phyloP scores from a whole-genome alignment of 1,140 invertebrate genomes.

The Nomia melanderi region DNA sequence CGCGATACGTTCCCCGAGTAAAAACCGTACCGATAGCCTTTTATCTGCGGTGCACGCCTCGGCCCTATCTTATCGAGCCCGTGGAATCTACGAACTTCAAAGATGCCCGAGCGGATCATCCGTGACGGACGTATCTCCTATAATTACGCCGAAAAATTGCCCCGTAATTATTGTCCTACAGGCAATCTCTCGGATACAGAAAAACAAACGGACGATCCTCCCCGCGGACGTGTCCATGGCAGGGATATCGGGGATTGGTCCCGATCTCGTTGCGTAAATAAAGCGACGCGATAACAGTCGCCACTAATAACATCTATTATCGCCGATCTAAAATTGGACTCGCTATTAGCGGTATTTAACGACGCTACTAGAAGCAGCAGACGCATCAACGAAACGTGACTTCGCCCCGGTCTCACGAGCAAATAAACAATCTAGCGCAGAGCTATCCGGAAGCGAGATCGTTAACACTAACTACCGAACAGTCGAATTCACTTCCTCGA shows the following conservation, averaged over 20 bases:
- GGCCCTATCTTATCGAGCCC: slow-evolving; percentile 20
- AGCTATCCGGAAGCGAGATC: not conserved
- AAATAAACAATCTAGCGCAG: not conserved
- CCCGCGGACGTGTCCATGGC: not conserved
- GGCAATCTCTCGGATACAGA: not conserved
- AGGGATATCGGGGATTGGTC: not conserved
- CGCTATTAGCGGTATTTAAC: not conserved
- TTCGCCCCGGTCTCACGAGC: not conserved
- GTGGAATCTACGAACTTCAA: slow-evolving; percentile 14
- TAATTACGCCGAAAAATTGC: not conserved
- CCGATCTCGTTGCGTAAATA: slow-evolving; percentile 20
- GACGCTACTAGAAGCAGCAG: not conserved
- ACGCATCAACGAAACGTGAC: not conserved
- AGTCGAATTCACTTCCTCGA: no score
- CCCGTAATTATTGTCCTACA: not conserved
- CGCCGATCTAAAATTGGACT: not conserved
- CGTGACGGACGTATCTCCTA: not conserved
- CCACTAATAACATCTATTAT: not conserved
- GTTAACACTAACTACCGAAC: no score
- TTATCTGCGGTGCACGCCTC: slow-evolving; percentile 10
- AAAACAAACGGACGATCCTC: slow-evolving; percentile 7
- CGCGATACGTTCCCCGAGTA: slow-evolving; percentile 4
- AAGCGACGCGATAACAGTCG: slow-evolving; percentile 3
- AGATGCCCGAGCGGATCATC: not conserved
- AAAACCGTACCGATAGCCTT: slow-evolving; percentile 37